Evolutionary conservation across 2,113 vertebrate genomes (phyloP), one percentile per base, ranked within the genome.

Genomic region (Amphilophus citrinellus): DNA sequence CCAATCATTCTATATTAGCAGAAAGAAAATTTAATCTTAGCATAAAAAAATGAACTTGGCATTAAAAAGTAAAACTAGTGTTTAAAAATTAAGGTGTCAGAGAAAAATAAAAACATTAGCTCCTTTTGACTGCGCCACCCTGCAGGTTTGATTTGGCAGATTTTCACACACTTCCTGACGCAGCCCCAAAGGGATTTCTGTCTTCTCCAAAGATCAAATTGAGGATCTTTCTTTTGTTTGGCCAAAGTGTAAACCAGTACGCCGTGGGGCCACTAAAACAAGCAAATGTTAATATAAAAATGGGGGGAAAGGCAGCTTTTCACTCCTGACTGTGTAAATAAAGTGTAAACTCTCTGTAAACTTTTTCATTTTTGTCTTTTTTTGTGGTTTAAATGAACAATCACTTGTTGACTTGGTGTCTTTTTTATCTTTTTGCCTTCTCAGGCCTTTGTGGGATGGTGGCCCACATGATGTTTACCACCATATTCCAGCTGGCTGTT

Each of bases 401-500:
- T 14, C 68, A 35, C 10, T 20, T 10, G 0, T 14, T 59, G 24
- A 65, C 39, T 59, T 75, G 11, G 24, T 53, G 27, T 53, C 47
- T 32, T 71, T 44, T 68, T 71, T 71, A 0, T 71, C 44, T 32
- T 17, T 35, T 80, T 17, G 65, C 78, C 20, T 44, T 71, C 60
- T 56, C 80, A 99, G 98, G 98, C 89, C 97, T 99, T 88, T 96
- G 98, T 91, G 98, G 98, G 63, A 99, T 99, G 98, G 96, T 98
- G 50, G 98, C 98, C 77, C 97, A 98, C 90, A 99, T 99, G 98
- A 99, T 99, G 98, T 99, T 98, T 82, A 99, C 97, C 4, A 99
- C 98, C 53, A 97, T 97, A 10, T 99, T 99, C 94, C 98, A 98
- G 93, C 96, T 99, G 94, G 97, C 97, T 1, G 97, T 98, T 37